A percentile compares a stretch with the other conserved stretches of the same genome.
Conservation (phyloP, 2,797 vertebrate genomes). For the Falco rusticolus region DNA sequence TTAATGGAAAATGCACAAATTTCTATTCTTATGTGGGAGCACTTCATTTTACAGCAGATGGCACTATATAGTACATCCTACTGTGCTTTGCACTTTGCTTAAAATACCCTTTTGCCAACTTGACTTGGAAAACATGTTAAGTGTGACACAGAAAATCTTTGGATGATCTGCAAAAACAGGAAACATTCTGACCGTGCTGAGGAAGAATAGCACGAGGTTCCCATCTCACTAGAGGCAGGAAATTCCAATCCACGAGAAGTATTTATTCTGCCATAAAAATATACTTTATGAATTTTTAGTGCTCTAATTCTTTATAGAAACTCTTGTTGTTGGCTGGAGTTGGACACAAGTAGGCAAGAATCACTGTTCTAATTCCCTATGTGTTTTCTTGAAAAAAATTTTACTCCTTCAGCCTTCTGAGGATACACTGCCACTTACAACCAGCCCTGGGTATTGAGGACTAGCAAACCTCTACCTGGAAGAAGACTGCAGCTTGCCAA, state of each 20-base stretch:
- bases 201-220: conserved; percentile 2
- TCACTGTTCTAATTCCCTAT: not conserved
- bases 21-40: conserved; percentile 58
- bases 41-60: conserved; percentile 66
- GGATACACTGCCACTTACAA: not conserved
- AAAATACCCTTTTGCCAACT: conserved; percentile 63
- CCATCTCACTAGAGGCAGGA: conserved; percentile 2
- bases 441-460: not conserved
- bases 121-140: conserved; percentile 61
- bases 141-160: conserved; percentile 58
- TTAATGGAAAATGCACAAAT: conserved; percentile 44
- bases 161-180: conserved; percentile 58
- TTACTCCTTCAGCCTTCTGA: not conserved
- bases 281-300: not conserved
- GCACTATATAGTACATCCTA: conserved; percentile 62
- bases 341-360: not conserved
- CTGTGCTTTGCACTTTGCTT: conserved; percentile 66
- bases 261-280: conserved; percentile 3
- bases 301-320: not conserved
- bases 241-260: not conserved
- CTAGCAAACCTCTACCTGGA: not conserved
- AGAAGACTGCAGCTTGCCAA: not conserved
- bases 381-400: not conserved
- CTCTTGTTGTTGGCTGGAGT: not conserved
- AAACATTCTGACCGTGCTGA: conserved; percentile 39